Percentiles rank a stretch among this genome's conserved stretches.
Conservation (phyloP, 2,888 invertebrate species). For the Patella caerulea region DNA sequence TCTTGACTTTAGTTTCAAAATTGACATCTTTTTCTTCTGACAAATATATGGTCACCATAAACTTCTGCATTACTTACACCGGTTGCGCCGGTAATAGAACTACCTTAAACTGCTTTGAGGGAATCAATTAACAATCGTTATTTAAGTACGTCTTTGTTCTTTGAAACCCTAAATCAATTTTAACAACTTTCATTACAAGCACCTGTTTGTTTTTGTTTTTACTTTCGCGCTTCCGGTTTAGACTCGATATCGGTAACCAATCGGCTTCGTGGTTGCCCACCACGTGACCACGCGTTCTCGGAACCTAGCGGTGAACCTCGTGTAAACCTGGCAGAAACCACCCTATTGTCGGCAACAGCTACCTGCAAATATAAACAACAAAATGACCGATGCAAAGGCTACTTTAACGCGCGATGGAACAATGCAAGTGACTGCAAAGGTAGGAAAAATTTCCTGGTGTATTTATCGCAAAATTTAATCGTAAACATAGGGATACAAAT, state of each 20-base stretch:
- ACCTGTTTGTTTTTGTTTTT: conserved; percentile 42
- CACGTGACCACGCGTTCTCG: conserved; percentile 66
- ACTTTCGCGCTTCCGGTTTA: conserved; percentile 56
- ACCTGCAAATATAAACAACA: conserved; percentile 41
- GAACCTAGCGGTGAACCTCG: conserved; percentile 51
- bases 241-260: conserved; percentile 54
- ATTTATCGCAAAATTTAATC: conserved; percentile 25
- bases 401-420: conserved; percentile 59
- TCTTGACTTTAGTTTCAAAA: too few species aligned
- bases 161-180: too few species aligned
- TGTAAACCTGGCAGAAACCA: conserved; percentile 54
- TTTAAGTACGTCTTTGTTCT: too few species aligned
- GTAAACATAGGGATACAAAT: conserved; percentile 26
- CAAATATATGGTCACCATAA: too few species aligned
- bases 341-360: conserved; percentile 42
- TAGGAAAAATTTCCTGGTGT: conserved; percentile 35
- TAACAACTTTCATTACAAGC: too few species aligned
- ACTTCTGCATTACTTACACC: too few species aligned
- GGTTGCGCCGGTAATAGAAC: too few species aligned
- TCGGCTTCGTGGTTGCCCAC: conserved; percentile 40
- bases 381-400: conserved; percentile 62
- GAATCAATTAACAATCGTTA: too few species aligned
- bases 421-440: conserved; percentile 67
- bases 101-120: too few species aligned
- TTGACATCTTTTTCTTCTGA: too few species aligned